Conservation (phyloP, 2,113 vertebrate genomes). For the Ahaetulla prasina region DNA sequence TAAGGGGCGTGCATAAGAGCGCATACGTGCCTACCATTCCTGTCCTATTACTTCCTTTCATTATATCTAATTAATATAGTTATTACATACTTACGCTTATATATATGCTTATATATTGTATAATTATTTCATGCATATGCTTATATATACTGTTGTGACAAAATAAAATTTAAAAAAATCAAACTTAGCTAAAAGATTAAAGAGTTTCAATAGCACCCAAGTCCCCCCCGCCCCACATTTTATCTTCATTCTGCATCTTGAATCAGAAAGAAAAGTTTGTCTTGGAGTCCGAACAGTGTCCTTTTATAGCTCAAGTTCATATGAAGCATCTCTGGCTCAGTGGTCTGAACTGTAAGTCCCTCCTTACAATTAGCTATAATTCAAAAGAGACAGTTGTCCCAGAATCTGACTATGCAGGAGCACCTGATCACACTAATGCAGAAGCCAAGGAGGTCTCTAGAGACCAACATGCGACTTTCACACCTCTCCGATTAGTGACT, state of each 20-base stretch:
- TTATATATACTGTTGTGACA: too few species aligned
- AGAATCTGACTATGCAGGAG: slow-evolving; percentile 52
- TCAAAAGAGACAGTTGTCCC: slow-evolving; percentile 58
- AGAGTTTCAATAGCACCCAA: slow-evolving; percentile 18
- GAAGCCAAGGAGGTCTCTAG: slow-evolving; percentile 57
- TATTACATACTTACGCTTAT: too few species aligned
- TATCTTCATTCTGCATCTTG: neutral
- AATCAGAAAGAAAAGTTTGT: slow-evolving; percentile 14
- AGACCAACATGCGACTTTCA: slow-evolving; percentile 55
- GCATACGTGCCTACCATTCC: too few species aligned
- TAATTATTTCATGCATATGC: too few species aligned
- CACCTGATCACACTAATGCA: slow-evolving; percentile 59
- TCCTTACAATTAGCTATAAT: slow-evolving; percentile 62
- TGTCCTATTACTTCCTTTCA: too few species aligned
- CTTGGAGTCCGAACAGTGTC: neutral
- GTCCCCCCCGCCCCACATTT: neutral
- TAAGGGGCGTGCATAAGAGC: too few species aligned
- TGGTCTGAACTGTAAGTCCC: neutral
- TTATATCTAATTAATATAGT: too few species aligned
- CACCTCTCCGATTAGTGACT: slow-evolving; percentile 64
- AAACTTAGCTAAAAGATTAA: slow-evolving; percentile 28
- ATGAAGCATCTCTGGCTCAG: slow-evolving; percentile 1
- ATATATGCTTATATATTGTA: too few species aligned
- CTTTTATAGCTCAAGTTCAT: slow-evolving; percentile 2
- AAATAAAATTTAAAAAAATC: too few species aligned